Conservation (phyloP, 2,888 invertebrate genomes). For the Dynastes maya region DNA sequence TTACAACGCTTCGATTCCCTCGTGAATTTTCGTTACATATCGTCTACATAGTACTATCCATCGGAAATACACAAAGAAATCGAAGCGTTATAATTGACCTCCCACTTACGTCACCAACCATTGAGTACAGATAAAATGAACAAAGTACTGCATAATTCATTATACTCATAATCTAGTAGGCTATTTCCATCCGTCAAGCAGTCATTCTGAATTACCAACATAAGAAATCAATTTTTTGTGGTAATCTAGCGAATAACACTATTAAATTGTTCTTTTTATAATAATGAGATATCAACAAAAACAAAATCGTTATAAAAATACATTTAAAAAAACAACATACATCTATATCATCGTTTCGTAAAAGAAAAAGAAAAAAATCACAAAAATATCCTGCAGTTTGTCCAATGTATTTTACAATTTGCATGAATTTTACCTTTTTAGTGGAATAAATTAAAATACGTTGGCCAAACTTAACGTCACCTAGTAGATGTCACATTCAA, state of each 20-base stretch:
- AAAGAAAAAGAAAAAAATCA: background rate
- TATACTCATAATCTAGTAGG: too few species aligned
- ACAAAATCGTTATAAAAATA: conserved; percentile 2
- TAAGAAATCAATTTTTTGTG: background rate
- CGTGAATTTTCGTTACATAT: too few species aligned
- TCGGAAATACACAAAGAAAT: too few species aligned
- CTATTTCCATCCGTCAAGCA: too few species aligned
- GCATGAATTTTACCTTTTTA: too few species aligned
- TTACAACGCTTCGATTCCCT: too few species aligned
- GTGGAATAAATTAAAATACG: background rate
- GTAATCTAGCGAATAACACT: background rate
- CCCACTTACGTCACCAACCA: too few species aligned
- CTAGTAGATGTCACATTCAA: background rate
- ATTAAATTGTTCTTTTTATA: background rate
- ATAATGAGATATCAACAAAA: conserved; percentile 19
- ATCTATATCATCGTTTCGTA: background rate
- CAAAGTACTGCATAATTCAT: too few species aligned
- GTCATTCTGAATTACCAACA: too few species aligned
- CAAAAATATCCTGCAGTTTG: background rate
- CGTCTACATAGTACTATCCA: too few species aligned
- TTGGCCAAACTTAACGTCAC: background rate
- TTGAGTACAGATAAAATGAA: too few species aligned
- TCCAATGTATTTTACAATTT: background rate
- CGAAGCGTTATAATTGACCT: too few species aligned
- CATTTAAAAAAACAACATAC: background rate